Conservation (phyloP, 2,888 invertebrate species). For the Coelogynopora nodosa region DNA sequence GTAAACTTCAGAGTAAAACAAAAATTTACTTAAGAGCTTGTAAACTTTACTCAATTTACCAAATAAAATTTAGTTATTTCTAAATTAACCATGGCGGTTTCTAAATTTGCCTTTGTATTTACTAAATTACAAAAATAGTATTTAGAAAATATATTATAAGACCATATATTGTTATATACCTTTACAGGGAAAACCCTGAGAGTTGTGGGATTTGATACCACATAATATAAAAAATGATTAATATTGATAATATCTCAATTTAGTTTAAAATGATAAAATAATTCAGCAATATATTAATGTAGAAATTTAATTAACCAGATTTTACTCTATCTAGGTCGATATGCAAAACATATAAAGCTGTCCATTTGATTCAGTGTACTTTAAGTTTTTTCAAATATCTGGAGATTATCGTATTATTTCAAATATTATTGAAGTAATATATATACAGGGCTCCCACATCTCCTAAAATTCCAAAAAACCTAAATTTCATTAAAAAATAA, state of each 20-base stretch:
- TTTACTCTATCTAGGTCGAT: neutral
- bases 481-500: too few relatives aligned
- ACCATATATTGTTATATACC: conserved; percentile 1
- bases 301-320: neutral
- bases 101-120: neutral
- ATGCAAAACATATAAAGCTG: neutral
- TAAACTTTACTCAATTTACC: neutral
- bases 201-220: conserved; percentile 8
- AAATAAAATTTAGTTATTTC: conserved; percentile 6
- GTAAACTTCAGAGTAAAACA: neutral
- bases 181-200: conserved; percentile 3
- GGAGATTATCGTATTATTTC: too few relatives aligned
- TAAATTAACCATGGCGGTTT: neutral
- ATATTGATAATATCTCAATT: neutral
- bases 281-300: neutral
- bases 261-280: neutral
- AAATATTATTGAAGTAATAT: too few relatives aligned
- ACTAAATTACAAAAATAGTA: conserved; percentile 26
- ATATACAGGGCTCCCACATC: too few relatives aligned
- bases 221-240: conserved; percentile 24
- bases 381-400: too few relatives aligned
- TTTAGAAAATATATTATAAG: conserved; percentile 16
- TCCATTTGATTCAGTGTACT: too few relatives aligned
- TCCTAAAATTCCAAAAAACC: too few relatives aligned
- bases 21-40: neutral